A percentile compares a stretch with the other conserved stretches of the same genome.
Conservation (phyloP, 2,888 invertebrate species). For the Chymomyza procnemis region DNA sequence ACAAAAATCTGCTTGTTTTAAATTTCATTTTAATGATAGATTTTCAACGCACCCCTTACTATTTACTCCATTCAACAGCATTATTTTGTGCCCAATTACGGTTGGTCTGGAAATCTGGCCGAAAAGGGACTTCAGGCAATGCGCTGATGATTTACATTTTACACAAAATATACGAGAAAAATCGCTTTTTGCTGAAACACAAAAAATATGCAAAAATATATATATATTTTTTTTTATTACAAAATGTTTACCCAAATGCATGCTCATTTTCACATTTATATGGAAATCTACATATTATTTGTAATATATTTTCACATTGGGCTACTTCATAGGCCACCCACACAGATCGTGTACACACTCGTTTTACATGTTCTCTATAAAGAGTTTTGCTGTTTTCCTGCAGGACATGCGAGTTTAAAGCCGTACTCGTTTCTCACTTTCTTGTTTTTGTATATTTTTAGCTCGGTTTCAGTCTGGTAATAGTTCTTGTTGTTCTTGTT, state of each 20-base stretch:
- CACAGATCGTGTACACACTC: too few relatives aligned
- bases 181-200: background rate
- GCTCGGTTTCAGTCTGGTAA: conserved; percentile 28
- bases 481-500: conserved; percentile 23
- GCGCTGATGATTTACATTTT: background rate
- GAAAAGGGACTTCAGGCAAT: too few relatives aligned
- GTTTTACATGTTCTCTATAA: background rate
- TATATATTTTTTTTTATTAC: too few relatives aligned
- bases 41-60: too few relatives aligned
- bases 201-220: background rate
- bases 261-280: background rate
- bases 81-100: too few relatives aligned
- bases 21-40: too few relatives aligned
- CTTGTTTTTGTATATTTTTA: conserved; percentile 43
- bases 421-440: too few relatives aligned
- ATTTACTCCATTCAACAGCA: too few relatives aligned
- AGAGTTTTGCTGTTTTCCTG: background rate
- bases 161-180: background rate
- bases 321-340: background rate
- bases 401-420: conserved; percentile 29
- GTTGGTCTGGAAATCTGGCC: too few relatives aligned
- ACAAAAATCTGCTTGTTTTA: too few relatives aligned
- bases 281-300: background rate
- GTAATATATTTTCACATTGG: background rate
- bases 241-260: background rate